phyloP scores from a whole-genome alignment of 2,797 vertebrate genomes.

The Alca torda region DNA sequence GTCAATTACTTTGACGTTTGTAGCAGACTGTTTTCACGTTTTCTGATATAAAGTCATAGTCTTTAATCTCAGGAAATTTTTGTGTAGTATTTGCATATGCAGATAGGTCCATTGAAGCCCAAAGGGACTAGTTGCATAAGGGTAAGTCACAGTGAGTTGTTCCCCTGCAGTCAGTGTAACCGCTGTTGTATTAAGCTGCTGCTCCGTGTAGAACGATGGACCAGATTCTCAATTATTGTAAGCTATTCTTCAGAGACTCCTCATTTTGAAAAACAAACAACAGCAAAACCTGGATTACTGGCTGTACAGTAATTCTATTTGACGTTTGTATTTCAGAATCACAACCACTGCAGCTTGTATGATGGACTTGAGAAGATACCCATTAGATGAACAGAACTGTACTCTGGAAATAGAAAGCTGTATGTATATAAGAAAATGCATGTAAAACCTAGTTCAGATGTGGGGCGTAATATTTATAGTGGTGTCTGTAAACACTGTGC shows the following conservation, averaged over 20 bases:
- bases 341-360: conserved; percentile 98
- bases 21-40: not conserved
- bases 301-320: not conserved
- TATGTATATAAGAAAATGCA: conserved; percentile 75
- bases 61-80: conserved; percentile 7
- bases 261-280: not conserved
- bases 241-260: not conserved
- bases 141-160: not conserved
- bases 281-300: not conserved
- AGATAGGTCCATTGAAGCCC: not conserved
- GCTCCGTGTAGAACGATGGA: not conserved
- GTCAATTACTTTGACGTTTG: not conserved
- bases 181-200: not conserved
- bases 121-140: not conserved
- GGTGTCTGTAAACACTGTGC: not conserved
- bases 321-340: conserved; percentile 83
- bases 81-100: not conserved
- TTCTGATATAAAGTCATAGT: not conserved
- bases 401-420: conserved; percentile 99
- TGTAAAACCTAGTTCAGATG: not conserved
- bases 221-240: not conserved
- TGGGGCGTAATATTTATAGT: not conserved
- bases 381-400: conserved; percentile 97
- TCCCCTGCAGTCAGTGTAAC: not conserved
- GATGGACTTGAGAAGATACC: conserved; percentile 98